Percentiles rank a stretch among this genome's conserved stretches.
Conservation (phyloP, 2,113 vertebrate species). For the Aegithalos caudatus region DNA sequence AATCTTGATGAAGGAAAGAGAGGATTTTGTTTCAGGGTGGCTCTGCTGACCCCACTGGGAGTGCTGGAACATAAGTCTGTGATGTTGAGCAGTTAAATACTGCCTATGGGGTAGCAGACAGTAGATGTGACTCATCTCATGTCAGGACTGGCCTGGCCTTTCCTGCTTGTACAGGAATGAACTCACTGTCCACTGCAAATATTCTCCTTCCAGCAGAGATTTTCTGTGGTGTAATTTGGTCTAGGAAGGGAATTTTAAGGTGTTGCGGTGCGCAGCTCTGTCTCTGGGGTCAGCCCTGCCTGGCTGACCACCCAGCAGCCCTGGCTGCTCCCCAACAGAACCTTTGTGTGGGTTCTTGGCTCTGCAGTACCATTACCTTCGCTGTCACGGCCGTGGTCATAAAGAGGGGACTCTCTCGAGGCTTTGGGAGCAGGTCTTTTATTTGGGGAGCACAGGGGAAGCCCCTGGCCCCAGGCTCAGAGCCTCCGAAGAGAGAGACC, state of each 20-base stretch:
- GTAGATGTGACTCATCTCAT: background rate
- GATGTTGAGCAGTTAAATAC: background rate
- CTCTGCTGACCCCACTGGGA: background rate
- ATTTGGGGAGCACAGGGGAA: no score
- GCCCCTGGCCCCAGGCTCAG: no score
- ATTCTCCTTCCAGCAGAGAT: background rate
- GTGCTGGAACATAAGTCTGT: accelerated
- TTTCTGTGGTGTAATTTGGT: background rate
- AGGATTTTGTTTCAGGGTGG: background rate
- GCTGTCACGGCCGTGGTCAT: no score
- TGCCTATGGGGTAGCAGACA: background rate
- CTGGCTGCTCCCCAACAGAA: no score
- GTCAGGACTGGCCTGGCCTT: background rate
- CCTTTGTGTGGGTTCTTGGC: no score
- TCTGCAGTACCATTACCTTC: no score
- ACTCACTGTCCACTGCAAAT: background rate
- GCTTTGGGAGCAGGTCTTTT: no score
- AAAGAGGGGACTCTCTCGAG: no score
- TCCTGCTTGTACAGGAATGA: background rate
- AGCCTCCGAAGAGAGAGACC: no score
- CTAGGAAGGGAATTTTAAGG: background rate
- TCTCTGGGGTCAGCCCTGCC: no score
- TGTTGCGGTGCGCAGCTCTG: no score
- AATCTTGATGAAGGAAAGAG: background rate
- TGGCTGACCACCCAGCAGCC: no score